Evolutionary conservation across 2,113 vertebrate species (phyloP).

Genomic region (Perognathus longimembris): DNA sequence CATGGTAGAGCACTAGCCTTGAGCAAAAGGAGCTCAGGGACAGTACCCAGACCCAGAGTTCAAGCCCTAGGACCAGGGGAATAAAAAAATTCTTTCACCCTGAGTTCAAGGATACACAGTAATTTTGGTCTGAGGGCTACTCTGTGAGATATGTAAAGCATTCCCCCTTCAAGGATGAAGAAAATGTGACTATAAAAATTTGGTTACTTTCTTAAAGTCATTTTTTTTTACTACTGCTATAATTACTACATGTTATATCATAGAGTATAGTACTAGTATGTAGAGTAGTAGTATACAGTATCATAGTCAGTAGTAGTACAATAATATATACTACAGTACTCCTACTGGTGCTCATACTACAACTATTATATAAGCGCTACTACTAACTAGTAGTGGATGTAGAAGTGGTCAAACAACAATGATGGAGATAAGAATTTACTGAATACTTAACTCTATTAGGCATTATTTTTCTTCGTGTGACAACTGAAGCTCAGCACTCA

Average conservation of each 20-base stretch:
- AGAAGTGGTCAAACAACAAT: not conserved
- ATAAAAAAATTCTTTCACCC: no score
- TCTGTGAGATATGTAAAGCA: not conserved
- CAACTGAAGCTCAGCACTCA: not conserved
- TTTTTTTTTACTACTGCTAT: not conserved
- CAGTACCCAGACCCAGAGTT: no score
- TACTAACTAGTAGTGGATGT: not conserved
- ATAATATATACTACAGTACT: no score
- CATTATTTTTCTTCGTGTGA: not conserved
- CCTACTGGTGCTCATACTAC: not conserved
- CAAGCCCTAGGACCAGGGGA: no score
- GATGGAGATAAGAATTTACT: not conserved
- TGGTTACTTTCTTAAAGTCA: constrained; percentile 8
- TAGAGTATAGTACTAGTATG: no score
- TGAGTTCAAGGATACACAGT: not conserved
- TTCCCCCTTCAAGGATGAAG: not conserved
- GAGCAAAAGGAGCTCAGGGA: no score
- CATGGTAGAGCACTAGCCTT: no score
- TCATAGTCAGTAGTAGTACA: not conserved
- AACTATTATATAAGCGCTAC: not conserved
- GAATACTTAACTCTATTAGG: not conserved
- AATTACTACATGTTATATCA: not conserved
- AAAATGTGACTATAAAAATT: constrained; percentile 17
- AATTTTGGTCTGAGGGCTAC: not conserved
- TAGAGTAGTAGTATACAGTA: not conserved